These are phyloP conservation scores for Uria aalge DNA, from an alignment of 2,113 vertebrate species.

Conservation along the genomic window DNA sequence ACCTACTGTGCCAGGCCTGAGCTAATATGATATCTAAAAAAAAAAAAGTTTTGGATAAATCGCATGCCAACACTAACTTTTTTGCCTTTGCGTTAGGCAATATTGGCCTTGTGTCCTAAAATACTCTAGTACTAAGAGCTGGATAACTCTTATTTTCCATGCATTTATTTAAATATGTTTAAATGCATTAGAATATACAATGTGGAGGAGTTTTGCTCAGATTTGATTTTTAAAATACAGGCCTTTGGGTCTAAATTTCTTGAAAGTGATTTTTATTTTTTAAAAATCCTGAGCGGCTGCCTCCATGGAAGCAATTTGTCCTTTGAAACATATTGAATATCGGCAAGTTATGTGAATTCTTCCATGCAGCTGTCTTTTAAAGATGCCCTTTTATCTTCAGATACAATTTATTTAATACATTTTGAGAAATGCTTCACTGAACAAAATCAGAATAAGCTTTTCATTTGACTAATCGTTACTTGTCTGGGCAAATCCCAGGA, in stretches of 20 bases:
- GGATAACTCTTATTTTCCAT: background rate
- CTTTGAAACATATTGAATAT: background rate
- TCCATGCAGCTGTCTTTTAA: background rate
- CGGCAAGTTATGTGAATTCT: background rate
- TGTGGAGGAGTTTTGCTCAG: background rate
- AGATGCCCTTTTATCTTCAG: background rate
- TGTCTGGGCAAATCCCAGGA: slow-evolving; percentile 36
- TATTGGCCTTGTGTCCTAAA: background rate
- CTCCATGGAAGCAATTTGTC: background rate
- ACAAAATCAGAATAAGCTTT: slow-evolving; percentile 21
- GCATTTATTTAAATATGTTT: background rate
- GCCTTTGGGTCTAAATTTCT: background rate
- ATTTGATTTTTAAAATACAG: background rate
- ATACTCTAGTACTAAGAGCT: background rate
- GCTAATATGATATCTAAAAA: background rate
- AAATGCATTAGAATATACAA: background rate
- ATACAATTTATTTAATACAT: background rate
- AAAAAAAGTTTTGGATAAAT: background rate
- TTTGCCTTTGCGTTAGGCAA: background rate
- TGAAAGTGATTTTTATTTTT: background rate
- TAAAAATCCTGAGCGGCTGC: background rate
- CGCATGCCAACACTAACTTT: background rate
- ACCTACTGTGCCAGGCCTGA: background rate
- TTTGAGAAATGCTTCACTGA: slow-evolving; percentile 8
- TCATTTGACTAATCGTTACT: slow-evolving; percentile 21